Percentiles rank a stretch among this genome's conserved stretches.
phyloP scores from a whole-genome alignment of 2,797 vertebrate species.

The Darevskia mixta region DNA sequence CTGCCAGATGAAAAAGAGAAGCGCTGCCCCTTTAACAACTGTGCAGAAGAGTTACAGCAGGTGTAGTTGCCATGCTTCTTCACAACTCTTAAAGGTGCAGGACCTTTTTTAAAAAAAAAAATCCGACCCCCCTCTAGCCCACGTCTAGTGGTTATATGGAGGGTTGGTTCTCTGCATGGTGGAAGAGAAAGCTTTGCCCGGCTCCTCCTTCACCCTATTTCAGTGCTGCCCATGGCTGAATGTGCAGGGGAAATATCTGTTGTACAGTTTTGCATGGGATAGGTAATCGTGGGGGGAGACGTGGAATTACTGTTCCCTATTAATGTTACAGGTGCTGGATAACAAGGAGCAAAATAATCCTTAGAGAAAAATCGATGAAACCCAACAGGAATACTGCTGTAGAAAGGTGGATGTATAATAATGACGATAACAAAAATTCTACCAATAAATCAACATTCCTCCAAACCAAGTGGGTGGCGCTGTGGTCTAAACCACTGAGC shows the following conservation, averaged over 20 bases:
- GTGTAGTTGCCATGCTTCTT: not conserved
- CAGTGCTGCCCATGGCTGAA: not conserved
- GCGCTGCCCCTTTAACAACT: too few relatives aligned
- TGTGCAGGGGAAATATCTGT: not conserved
- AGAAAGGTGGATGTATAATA: not conserved
- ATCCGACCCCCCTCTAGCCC: too few relatives aligned
- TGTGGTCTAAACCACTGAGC: too few relatives aligned
- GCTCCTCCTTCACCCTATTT: not conserved
- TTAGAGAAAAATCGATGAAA: not conserved
- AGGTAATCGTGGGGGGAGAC: not conserved
- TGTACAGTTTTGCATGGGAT: not conserved
- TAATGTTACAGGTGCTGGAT: not conserved
- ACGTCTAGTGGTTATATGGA: not conserved
- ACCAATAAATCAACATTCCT: not conserved
- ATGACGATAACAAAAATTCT: too few relatives aligned
- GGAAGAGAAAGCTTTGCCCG: not conserved
- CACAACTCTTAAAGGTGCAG: not conserved
- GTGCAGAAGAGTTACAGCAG: too few relatives aligned
- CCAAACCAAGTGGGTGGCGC: too few relatives aligned
- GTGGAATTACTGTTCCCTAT: not conserved
- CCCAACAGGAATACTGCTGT: not conserved
- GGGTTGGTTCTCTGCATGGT: not conserved
- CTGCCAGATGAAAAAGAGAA: too few relatives aligned
- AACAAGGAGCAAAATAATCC: not conserved
- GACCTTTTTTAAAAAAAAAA: not conserved